Conservation (phyloP, 1,140 invertebrate species). For the Charaxes varanes region DNA sequence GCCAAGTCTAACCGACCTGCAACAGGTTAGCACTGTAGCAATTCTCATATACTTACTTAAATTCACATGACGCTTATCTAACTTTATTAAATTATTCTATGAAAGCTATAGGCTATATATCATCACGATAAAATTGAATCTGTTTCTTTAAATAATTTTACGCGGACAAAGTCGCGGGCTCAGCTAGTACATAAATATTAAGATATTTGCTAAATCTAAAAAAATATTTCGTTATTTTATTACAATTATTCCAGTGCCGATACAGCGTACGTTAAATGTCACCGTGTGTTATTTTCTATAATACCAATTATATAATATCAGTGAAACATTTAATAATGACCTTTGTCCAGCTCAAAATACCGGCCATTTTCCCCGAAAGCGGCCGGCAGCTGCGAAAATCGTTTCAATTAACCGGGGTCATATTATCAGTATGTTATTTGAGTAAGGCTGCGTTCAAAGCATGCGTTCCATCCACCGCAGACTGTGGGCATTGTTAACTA, state of each 20-base stretch:
- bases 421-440: constrained; percentile 9
- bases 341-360: constrained; percentile 9
- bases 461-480: no score
- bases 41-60: neutral
- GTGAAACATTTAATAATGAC: constrained; percentile 6
- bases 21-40: neutral
- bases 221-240: no score
- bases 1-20: constrained; percentile 77
- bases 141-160: no score
- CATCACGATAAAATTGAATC: no score
- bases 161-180: no score
- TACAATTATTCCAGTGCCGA: no score
- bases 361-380: constrained; percentile 11
- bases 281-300: neutral
- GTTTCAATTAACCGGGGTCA: constrained; percentile 7
- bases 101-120: no score
- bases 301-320: constrained; percentile 3
- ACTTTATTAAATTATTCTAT: no score
- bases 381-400: constrained; percentile 3
- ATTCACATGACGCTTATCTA: neutral
- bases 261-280: no score
- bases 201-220: no score
- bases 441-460: constrained; percentile 9
- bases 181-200: no score
- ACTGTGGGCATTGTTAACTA: no score